Conservation (phyloP, 2,797 vertebrate genomes). For the Thaleichthys pacificus region DNA sequence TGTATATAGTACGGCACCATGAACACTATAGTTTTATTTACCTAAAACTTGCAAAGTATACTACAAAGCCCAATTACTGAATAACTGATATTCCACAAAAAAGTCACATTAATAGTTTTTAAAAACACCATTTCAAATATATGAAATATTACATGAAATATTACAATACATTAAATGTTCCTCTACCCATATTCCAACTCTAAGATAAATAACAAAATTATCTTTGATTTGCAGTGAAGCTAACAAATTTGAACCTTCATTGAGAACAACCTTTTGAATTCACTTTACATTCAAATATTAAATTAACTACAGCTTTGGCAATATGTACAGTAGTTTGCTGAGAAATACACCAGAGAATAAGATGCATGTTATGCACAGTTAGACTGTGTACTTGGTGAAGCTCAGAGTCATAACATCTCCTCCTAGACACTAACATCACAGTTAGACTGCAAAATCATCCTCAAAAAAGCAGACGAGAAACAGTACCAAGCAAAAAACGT, state of each 20-base stretch:
- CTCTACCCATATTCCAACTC: background rate
- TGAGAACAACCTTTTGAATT: too few relatives aligned
- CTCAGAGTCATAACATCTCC: background rate
- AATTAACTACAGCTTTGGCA: background rate
- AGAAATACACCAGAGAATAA: background rate
- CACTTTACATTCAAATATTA: too few relatives aligned
- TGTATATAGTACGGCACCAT: background rate
- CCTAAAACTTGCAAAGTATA: background rate
- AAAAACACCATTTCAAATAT: background rate
- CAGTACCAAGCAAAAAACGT: background rate
- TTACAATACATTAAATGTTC: background rate
- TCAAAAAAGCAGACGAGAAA: background rate
- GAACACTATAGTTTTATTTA: background rate
- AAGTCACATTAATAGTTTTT: background rate
- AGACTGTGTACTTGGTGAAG: background rate
- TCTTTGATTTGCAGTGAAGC: background rate
- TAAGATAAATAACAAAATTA: too few relatives aligned
- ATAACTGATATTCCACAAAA: background rate
- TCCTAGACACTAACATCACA: background rate
- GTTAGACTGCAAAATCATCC: background rate
- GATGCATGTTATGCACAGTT: background rate
- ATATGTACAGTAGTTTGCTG: background rate
- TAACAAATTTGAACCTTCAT: slow-evolving; percentile 15
- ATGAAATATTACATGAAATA: background rate
- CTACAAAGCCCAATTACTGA: background rate